Conservation (phyloP, 37 sponge, comb jelly and placozoan genomes). For the Ephydatia muelleri region DNA sequence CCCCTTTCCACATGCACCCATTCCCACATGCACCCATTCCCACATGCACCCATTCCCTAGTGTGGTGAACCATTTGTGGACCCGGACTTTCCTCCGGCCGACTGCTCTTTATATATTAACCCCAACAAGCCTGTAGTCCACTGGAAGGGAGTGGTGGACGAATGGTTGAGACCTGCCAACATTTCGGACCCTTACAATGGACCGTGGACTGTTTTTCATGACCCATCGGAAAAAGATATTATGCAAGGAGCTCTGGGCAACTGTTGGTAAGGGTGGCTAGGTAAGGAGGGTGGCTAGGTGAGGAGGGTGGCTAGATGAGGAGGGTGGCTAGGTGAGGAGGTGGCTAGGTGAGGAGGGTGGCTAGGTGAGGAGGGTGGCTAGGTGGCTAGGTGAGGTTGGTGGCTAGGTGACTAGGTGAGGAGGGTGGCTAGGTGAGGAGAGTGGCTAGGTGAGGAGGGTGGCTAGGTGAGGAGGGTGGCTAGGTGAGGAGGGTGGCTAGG, state of each 20-base stretch:
- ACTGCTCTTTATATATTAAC: slow-evolving; percentile 52
- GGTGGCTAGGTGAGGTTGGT: too few species aligned
- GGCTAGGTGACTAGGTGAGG: too few species aligned
- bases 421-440: too few species aligned
- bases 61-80: slow-evolving; percentile 62
- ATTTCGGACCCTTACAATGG: slow-evolving; percentile 39
- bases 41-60: slow-evolving; percentile 11
- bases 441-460: too few species aligned
- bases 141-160: slow-evolving; percentile 26
- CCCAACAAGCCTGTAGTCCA: slow-evolving; percentile 8
- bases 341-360: too few species aligned
- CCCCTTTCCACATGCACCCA: not conserved
- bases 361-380: too few species aligned
- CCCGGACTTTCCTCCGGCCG: slow-evolving; percentile 73
- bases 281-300: too few species aligned
- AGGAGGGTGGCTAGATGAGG: too few species aligned
- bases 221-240: slow-evolving; percentile 84
- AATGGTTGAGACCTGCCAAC: slow-evolving; percentile 77
- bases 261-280: slow-evolving; percentile 91
- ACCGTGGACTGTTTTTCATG: slow-evolving; percentile 69
- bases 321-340: too few species aligned
- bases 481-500: too few species aligned
- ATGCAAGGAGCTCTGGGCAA: slow-evolving; percentile 89
- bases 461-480: too few species aligned
- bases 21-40: not conserved